Conservation (phyloP, 2,113 vertebrate genomes). For the Pholis gunnellus region DNA sequence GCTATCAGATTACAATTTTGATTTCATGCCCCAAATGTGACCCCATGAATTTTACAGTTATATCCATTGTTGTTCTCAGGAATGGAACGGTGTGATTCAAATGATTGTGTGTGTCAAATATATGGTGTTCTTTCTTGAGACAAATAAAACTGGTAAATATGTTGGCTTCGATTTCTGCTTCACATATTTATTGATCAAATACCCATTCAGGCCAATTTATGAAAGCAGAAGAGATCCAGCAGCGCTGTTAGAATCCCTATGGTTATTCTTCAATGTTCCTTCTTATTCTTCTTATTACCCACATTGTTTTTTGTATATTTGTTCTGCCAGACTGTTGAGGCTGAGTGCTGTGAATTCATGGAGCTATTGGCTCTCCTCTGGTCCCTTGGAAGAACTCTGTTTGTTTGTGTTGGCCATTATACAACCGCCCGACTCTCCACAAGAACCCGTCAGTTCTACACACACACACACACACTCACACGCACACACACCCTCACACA, state of each 20-base stretch:
- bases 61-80: background rate
- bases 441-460: constrained; percentile 58
- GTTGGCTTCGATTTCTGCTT: background rate
- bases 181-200: background rate
- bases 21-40: background rate
- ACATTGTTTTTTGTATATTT: constrained; percentile 42
- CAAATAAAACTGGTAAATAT: background rate
- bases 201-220: background rate
- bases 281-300: constrained; percentile 12
- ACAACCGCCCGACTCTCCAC: constrained; percentile 63
- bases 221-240: background rate
- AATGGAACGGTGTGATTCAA: background rate
- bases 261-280: constrained; percentile 4
- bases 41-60: background rate
- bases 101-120: background rate
- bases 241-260: background rate
- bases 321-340: constrained; percentile 49
- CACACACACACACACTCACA: constrained; percentile 15
- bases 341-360: constrained; percentile 62
- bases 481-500: constrained; percentile 11
- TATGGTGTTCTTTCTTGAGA: background rate
- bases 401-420: constrained; percentile 78
- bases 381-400: constrained; percentile 65
- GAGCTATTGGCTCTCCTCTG: constrained; percentile 59
- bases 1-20: background rate